Percentiles rank a stretch among this genome's conserved stretches.
Conservation (phyloP, 2,113 vertebrate genomes). For the Fregetta grallaria region DNA sequence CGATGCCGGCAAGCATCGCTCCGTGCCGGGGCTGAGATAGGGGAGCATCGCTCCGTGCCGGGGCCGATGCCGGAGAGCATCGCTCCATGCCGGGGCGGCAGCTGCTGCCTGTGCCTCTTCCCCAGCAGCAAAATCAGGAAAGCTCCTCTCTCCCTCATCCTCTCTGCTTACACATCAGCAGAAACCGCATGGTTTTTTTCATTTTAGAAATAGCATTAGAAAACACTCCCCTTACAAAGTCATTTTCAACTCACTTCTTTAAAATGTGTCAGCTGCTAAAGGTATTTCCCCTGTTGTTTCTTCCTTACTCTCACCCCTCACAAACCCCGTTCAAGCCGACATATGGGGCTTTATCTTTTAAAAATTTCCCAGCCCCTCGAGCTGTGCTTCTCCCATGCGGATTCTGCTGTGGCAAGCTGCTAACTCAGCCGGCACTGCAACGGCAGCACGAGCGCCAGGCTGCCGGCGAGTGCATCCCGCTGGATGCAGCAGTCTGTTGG, state of each 20-base stretch:
- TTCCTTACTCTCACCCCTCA: not conserved
- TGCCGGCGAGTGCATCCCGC: not conserved
- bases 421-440: no score
- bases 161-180: not conserved
- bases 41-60: not conserved
- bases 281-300: not conserved
- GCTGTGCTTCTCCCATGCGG: not conserved
- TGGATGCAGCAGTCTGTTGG: not conserved
- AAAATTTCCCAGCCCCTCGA: not conserved
- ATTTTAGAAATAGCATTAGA: not conserved
- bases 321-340: not conserved
- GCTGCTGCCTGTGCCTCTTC: not conserved
- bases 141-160: not conserved
- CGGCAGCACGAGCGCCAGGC: accelerated
- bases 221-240: not conserved
- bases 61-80: not conserved
- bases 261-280: not conserved
- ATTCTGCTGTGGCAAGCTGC: not conserved
- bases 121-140: not conserved
- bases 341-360: not conserved
- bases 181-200: not conserved
- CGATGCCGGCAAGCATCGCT: not conserved
- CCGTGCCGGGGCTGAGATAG: accelerated
- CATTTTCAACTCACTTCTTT: not conserved
- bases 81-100: not conserved